phyloP scores from a whole-genome alignment of 2,113 vertebrate genomes.

The Protobothrops mucrosquamatus region DNA sequence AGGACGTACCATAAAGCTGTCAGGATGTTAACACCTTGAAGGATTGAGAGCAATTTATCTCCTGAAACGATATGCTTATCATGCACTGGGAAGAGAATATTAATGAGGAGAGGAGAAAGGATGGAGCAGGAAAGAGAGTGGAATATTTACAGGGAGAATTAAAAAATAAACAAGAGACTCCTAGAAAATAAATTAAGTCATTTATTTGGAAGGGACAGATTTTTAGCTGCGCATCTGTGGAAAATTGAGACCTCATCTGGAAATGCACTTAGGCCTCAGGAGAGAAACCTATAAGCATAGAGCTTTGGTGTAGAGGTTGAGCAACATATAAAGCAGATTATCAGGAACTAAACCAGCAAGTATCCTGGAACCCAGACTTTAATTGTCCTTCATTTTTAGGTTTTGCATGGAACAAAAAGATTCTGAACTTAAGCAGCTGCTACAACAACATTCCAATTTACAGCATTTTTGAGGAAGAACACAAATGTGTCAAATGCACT shows the following conservation, averaged over 20 bases:
- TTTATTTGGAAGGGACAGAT: constrained; percentile 57
- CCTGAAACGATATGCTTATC: constrained; percentile 28
- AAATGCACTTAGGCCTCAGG: constrained; percentile 34
- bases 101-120: constrained; percentile 47
- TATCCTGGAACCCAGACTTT: constrained; percentile 23
- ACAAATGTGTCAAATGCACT: constrained; percentile 16
- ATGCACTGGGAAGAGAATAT: constrained; percentile 32
- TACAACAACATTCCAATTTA: background rate
- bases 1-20: constrained; percentile 46
- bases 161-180: constrained; percentile 45
- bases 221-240: constrained; percentile 25
- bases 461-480: constrained; percentile 1
- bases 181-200: constrained; percentile 50
- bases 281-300: constrained; percentile 37
- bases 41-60: constrained; percentile 49
- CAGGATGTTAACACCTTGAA: constrained; percentile 54
- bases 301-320: constrained; percentile 29
- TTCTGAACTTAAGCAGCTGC: constrained; percentile 26
- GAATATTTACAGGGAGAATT: constrained; percentile 33
- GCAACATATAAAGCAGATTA: constrained; percentile 22
- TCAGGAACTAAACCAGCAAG: constrained; percentile 12
- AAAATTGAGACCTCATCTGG: constrained; percentile 38
- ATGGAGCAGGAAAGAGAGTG: constrained; percentile 32
- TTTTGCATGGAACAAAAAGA: background rate
- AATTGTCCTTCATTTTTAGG: background rate